A percentile compares a stretch with the other conserved stretches of the same genome.
Conservation (phyloP, 2,888 invertebrate genomes). For the Agrochola lota region DNA sequence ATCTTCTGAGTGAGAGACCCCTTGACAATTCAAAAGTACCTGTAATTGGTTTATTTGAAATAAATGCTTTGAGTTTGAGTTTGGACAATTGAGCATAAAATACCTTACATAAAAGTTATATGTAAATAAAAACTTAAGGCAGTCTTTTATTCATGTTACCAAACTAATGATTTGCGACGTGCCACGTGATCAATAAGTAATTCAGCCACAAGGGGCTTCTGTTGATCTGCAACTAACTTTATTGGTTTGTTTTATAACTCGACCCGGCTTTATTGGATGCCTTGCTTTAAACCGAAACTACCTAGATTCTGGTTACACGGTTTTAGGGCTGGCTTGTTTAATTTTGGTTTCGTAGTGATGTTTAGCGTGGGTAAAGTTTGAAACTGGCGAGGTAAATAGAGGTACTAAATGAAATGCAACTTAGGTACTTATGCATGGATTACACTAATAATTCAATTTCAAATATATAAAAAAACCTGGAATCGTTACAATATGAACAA, state of each 20-base stretch:
- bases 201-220: background rate
- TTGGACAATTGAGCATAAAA: too few species aligned
- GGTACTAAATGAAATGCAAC: background rate
- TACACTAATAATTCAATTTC: background rate
- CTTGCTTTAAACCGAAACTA: conserved; percentile 1
- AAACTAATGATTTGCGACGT: background rate
- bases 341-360: background rate
- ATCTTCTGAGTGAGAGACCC: too few species aligned
- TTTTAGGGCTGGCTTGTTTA: conserved; percentile 1
- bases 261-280: conserved; percentile 9
- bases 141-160: background rate
- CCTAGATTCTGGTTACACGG: background rate
- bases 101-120: too few species aligned
- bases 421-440: background rate
- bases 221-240: conserved; percentile 5
- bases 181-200: background rate
- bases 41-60: too few species aligned
- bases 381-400: background rate
- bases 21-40: too few species aligned
- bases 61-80: too few species aligned
- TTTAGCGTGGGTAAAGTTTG: background rate
- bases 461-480: too few species aligned
- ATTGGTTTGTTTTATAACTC: conserved; percentile 24
- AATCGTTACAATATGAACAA: background rate
- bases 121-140: background rate